Conservation (phyloP, 1,140 invertebrate genomes). For the Spodoptera litura region DNA sequence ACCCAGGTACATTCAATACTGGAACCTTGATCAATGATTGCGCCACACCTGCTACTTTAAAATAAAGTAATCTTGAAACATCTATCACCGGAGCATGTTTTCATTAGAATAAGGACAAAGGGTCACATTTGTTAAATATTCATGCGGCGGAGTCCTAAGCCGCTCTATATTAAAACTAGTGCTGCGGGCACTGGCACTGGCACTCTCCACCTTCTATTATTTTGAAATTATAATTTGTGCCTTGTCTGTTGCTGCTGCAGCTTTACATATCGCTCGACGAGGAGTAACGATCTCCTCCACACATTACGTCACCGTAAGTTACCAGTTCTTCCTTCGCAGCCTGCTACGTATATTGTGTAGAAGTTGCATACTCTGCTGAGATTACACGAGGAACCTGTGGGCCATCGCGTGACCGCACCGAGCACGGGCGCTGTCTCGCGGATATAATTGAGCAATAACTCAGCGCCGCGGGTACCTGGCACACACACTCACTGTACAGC, state of each 20-base stretch:
- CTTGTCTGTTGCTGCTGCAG: not conserved
- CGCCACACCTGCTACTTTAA: not conserved
- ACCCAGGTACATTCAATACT: not conserved
- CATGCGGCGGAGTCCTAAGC: constrained; percentile 30
- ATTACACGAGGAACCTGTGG: not conserved
- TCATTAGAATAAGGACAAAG: constrained; percentile 28
- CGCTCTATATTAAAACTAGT: constrained; percentile 28
- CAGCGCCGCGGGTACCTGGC: not conserved
- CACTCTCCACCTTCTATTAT: constrained; percentile 18
- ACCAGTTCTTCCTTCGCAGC: not conserved
- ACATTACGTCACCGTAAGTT: no score
- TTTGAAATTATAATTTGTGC: constrained; percentile 15
- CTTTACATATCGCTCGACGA: no score
- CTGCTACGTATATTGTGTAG: not conserved
- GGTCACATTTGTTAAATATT: constrained; percentile 45
- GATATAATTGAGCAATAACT: constrained; percentile 43
- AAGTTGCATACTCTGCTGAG: not conserved
- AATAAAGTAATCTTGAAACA: constrained; percentile 46
- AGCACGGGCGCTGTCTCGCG: not conserved
- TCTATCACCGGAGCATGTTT: constrained; percentile 37
- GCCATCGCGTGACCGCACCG: not conserved
- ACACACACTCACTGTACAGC: constrained; percentile 2
- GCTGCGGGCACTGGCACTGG: no score
- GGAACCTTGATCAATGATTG: not conserved
- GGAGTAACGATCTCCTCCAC: no score